Conservation (phyloP, 2,888 invertebrate species). For the Yponomeuta sedellus region DNA sequence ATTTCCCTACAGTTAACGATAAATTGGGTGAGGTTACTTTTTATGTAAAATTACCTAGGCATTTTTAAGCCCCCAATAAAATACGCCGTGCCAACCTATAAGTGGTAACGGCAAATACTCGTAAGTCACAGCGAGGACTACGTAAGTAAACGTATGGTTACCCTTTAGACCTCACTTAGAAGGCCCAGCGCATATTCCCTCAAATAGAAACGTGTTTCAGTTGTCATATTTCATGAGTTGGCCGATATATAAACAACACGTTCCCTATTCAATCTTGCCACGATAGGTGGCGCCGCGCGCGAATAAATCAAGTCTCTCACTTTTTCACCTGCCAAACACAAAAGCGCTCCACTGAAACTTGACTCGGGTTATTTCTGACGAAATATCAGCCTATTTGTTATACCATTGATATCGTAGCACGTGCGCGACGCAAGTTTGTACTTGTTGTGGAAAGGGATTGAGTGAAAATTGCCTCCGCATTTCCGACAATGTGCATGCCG, state of each 20-base stretch:
- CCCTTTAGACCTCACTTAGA: neutral
- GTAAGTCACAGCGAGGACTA: too few species aligned
- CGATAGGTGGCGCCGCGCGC: constrained; percentile 69
- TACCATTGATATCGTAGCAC: constrained; percentile 72
- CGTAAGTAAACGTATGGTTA: neutral
- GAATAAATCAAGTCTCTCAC: constrained; percentile 74
- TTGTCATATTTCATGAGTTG: constrained; percentile 68
- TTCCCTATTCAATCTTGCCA: constrained; percentile 69
- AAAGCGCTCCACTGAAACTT: constrained; percentile 74
- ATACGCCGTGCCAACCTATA: too few species aligned
- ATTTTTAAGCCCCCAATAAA: too few species aligned
- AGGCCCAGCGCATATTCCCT: neutral
- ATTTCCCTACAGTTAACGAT: too few species aligned
- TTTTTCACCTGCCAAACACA: constrained; percentile 77
- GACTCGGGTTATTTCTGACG: constrained; percentile 76
- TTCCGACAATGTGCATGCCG: constrained; percentile 63
- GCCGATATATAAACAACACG: constrained; percentile 73
- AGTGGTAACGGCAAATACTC: too few species aligned
- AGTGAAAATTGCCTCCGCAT: constrained; percentile 64
- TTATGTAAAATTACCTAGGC: too few species aligned
- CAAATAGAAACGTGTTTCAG: constrained; percentile 18
- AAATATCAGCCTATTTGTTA: constrained; percentile 76
- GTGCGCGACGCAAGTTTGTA: constrained; percentile 71
- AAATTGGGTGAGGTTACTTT: too few species aligned
- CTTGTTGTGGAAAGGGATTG: constrained; percentile 71